Evolutionary conservation across 1,140 invertebrate species (phyloP).

Genomic region (Zaprionus ornatus): DNA sequence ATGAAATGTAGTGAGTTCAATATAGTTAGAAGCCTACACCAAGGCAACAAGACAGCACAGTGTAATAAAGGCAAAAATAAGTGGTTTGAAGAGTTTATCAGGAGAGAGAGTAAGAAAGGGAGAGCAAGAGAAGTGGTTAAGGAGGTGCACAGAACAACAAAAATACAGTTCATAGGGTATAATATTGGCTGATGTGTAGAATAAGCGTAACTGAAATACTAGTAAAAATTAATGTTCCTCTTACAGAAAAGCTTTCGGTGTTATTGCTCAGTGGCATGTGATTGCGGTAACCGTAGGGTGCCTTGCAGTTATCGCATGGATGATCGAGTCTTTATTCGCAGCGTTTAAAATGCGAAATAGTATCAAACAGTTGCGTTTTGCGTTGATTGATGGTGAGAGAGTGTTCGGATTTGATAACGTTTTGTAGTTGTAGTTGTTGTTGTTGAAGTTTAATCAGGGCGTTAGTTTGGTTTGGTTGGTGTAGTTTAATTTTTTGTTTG

Average conservation of each 20-base stretch:
- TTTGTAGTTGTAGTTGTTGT: slow-evolving; percentile 18
- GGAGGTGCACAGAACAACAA: slow-evolving; percentile 3
- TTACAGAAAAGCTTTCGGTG: slow-evolving; percentile 85
- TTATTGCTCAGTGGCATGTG: slow-evolving; percentile 86
- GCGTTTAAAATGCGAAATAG: slow-evolving; percentile 17
- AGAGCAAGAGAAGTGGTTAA: background rate
- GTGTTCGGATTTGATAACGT: slow-evolving; percentile 17
- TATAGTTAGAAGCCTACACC: background rate
- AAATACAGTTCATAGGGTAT: background rate
- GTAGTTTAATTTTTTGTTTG: slow-evolving; percentile 35
- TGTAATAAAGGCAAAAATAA: slow-evolving; percentile 7
- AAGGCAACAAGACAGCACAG: slow-evolving; percentile 7
- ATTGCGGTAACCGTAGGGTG: slow-evolving; percentile 88
- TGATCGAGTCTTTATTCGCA: slow-evolving; percentile 65
- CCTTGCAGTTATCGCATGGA: slow-evolving; percentile 85
- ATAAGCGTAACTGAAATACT: background rate
- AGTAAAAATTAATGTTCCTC: slow-evolving; percentile 50
- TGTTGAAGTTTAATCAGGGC: slow-evolving; percentile 49
- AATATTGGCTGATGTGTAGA: slow-evolving; percentile 8
- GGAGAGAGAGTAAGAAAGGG: background rate
- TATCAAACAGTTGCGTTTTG: slow-evolving; percentile 36
- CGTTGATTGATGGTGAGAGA: slow-evolving; percentile 43
- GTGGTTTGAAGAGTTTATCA: background rate
- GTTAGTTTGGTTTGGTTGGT: slow-evolving; percentile 54
- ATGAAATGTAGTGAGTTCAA: slow-evolving; percentile 9